Conservation (phyloP, 2,797 vertebrate genomes). For the Melopsittacus undulatus region DNA sequence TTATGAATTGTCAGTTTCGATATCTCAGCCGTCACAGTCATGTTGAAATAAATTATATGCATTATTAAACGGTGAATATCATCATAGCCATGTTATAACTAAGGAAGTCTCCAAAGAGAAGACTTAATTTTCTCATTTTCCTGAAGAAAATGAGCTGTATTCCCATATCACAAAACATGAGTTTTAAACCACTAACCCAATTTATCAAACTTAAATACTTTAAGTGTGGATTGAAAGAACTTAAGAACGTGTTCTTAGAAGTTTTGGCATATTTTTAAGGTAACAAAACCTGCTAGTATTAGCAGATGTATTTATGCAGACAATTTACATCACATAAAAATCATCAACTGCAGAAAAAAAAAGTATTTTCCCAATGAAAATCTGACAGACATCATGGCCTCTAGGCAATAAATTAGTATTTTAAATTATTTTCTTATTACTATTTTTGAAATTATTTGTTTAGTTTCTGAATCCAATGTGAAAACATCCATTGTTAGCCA, state of each 20-base stretch:
- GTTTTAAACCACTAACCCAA: conserved; percentile 43
- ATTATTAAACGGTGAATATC: conserved; percentile 33
- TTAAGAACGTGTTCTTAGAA: not conserved
- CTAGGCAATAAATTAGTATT: not conserved
- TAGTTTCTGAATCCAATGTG: not conserved
- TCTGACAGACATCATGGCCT: not conserved
- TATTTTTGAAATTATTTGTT: not conserved
- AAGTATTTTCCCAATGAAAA: not conserved
- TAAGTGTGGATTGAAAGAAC: not conserved
- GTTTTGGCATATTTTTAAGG: not conserved
- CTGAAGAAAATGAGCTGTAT: conserved; percentile 57
- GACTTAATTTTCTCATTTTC: conserved; percentile 67
- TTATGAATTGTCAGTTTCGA: conserved; percentile 7
- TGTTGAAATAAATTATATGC: conserved; percentile 57
- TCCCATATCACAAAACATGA: conserved; percentile 54
- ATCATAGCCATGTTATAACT: conserved; percentile 17
- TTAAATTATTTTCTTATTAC: not conserved
- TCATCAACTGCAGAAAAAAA: not conserved
- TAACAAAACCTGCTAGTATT: not conserved
- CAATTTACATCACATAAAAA: not conserved
- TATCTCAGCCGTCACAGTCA: not conserved
- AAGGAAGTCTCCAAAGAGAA: conserved; percentile 44
- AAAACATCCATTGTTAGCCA: not conserved
- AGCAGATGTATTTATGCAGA: not conserved
- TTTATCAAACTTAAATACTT: conserved; percentile 33